Percentiles rank a stretch among this genome's conserved stretches.
Conservation (phyloP, 2,888 invertebrate genomes). For the Lucinisca nassula region DNA sequence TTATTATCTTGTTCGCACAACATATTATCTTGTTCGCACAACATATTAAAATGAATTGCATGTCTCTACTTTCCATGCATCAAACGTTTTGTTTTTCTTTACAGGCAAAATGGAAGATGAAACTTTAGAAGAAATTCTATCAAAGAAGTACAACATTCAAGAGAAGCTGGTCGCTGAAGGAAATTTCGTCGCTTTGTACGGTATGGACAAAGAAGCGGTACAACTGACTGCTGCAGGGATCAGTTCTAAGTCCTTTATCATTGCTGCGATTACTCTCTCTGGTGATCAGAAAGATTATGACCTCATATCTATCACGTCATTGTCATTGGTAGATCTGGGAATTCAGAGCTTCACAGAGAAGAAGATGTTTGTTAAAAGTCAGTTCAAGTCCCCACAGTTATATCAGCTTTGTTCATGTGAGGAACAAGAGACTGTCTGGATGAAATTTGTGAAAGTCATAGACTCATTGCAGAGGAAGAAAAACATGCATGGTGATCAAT, state of each 20-base stretch:
- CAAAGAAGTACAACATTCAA: not conserved
- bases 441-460: not conserved
- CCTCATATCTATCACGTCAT: not conserved
- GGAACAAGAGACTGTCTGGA: not conserved
- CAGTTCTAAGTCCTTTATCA: slow-evolving; percentile 5
- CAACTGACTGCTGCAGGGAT: slow-evolving; percentile 12
- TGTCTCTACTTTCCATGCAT: no score
- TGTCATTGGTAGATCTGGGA: not conserved
- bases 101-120: slow-evolving; percentile 2
- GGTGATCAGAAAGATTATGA: slow-evolving; percentile 4
- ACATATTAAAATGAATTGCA: no score
- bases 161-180: slow-evolving; percentile 7
- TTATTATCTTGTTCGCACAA: no score
- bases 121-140: not conserved
- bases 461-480: not conserved
- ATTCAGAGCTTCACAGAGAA: slow-evolving; percentile 13
- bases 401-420: slow-evolving; percentile 16
- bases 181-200: not conserved
- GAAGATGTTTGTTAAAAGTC: slow-evolving; percentile 5
- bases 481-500: not conserved
- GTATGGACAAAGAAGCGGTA: not conserved
- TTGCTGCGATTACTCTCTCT: not conserved
- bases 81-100: not conserved
- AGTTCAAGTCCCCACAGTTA: not conserved
- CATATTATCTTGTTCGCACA: no score